Evolutionary conservation across 2,113 vertebrate species (phyloP), one percentile per base, ranked within the genome.

Genomic region (Epinephelus moara): DNA sequence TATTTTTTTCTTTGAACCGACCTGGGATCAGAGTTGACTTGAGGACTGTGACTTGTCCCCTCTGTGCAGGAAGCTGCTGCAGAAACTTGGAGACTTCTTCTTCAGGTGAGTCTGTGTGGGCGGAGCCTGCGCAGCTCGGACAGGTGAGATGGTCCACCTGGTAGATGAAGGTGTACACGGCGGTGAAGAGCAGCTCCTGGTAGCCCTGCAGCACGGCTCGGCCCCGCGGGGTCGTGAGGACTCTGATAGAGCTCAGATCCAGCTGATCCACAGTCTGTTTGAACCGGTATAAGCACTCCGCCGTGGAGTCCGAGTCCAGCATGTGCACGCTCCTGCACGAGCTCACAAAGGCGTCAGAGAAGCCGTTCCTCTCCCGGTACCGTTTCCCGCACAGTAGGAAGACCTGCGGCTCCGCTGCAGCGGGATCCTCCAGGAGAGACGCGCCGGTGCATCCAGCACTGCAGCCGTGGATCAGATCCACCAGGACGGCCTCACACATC

Each of bases 1-100:
- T 56, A n/a, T 8, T 55, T 55, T 23, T 73, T 27, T 52, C 2
- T 1, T 55, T 6, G 25, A 70, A 76, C 82, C 18, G 94, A 99
- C 98, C 98, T 96, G 98, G 96, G 42, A 99, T 97, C 42, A 97
- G 80, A 10, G 94, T 81, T 47, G 98, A 97, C 70, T 66, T 95
- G 42, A 98, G 95, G 57, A 97, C 89, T 1, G 73, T 88, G 62
- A 99, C 67, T 1, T 95, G 87, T 33, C 97, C 98, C 52, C 86
- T 95, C 67, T 97, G 80, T 5, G 93, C 83, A 0, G 97, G 97
- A 13, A 99, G 91, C 81, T 88, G 93, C 94, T 94, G 95, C 75
- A 99, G 78, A 67, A 96, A 96, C 2, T 3, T 55, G 50, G 88
- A 80, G 87, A 98, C 95, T 56, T 97, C 96, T 45, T 45, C n/a